phyloP scores from a whole-genome alignment of 2,797 vertebrate genomes.

The Melanotaenia parkinsoni region DNA sequence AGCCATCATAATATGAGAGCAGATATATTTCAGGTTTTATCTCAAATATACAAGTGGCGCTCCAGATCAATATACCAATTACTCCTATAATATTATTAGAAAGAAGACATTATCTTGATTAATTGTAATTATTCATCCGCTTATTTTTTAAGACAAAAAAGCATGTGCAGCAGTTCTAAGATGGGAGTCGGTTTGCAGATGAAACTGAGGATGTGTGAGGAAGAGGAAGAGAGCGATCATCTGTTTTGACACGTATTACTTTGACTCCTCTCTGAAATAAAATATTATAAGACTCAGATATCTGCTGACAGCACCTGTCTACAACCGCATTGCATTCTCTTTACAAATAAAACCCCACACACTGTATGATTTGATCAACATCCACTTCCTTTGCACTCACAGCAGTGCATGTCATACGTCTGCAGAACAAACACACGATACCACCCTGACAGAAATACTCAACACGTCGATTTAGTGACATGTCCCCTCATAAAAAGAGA shows the following conservation, averaged over 20 bases:
- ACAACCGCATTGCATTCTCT: slow-evolving; percentile 23
- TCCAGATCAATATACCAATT: slow-evolving; percentile 28
- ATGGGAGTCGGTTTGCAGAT: slow-evolving; percentile 8
- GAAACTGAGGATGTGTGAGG: not conserved
- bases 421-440: slow-evolving; percentile 21
- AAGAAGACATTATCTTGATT: slow-evolving; percentile 42
- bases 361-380: slow-evolving; percentile 7
- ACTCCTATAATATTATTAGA: slow-evolving; percentile 18
- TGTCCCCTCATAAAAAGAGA: slow-evolving; percentile 28
- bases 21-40: not conserved
- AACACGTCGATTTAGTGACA: slow-evolving; percentile 1
- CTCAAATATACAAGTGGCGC: not conserved
- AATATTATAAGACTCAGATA: slow-evolving; percentile 27
- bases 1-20: not conserved
- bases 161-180: not conserved
- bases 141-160: slow-evolving; percentile 26
- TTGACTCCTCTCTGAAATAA: slow-evolving; percentile 31
- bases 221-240: not conserved
- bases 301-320: slow-evolving; percentile 36
- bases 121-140: slow-evolving; percentile 17
- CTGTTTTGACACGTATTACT: slow-evolving; percentile 1
- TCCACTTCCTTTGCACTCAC: not conserved
- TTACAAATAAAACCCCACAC: slow-evolving; percentile 32
- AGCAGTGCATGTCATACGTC: slow-evolving; percentile 26
- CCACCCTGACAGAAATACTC: slow-evolving; percentile 4